A percentile compares a stretch with the other conserved stretches of the same genome.
phyloP scores from a whole-genome alignment of 2,797 vertebrate species.

The Argyrosomus regius region DNA sequence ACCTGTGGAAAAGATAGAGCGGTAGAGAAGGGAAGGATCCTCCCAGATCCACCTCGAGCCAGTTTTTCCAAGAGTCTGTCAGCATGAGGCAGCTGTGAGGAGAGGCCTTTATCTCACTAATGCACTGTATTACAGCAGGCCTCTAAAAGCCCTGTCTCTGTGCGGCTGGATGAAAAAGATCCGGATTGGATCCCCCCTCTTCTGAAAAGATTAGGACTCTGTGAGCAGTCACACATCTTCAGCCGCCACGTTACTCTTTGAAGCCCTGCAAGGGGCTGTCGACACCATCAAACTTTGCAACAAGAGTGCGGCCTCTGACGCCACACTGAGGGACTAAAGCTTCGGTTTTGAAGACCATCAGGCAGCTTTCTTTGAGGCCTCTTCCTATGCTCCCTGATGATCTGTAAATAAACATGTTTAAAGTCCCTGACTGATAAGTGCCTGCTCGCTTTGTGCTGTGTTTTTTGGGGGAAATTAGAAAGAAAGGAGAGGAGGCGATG shows the following conservation, averaged over 20 bases:
- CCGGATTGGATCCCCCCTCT: constrained; percentile 77
- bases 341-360: constrained; percentile 52
- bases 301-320: constrained; percentile 54
- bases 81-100: constrained; percentile 79
- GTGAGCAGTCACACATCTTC: constrained; percentile 83
- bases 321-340: constrained; percentile 54
- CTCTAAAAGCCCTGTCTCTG: constrained; percentile 78
- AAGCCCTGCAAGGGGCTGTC: constrained; percentile 77
- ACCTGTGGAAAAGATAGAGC: constrained; percentile 66
- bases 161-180: constrained; percentile 84
- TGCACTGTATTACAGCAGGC: constrained; percentile 81
- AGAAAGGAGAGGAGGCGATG: constrained; percentile 65
- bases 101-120: constrained; percentile 87
- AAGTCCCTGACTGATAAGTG: constrained; percentile 67
- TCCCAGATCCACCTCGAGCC: constrained; percentile 72
- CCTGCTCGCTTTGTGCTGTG: constrained; percentile 25
- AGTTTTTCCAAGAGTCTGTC: constrained; percentile 82
- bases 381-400: constrained; percentile 62
- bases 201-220: constrained; percentile 83
- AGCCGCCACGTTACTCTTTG: constrained; percentile 76
- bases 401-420: constrained; percentile 78
- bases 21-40: constrained; percentile 68
- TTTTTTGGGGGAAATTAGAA: constrained; percentile 54
- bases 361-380: constrained; percentile 54
- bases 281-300: constrained; percentile 69